Percentiles rank a stretch among this genome's conserved stretches.
Conservation (phyloP, 2,888 invertebrate species). For the Steinernema carpocapsae region DNA sequence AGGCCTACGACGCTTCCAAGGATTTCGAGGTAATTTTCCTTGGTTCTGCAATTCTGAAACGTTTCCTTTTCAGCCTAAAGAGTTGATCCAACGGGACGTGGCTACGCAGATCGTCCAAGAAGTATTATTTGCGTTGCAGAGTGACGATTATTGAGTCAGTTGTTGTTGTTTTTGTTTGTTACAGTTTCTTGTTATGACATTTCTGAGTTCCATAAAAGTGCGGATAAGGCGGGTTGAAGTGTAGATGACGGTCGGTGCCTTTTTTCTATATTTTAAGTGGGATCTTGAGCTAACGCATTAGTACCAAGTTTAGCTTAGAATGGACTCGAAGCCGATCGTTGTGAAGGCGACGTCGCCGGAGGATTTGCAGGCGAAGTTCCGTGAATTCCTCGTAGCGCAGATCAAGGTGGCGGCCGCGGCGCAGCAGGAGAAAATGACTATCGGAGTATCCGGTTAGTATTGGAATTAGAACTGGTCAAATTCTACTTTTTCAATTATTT, state of each 20-base stretch:
- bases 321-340: not conserved
- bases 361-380: slow-evolving; percentile 26
- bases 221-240: no score
- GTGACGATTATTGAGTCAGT: slow-evolving; percentile 37
- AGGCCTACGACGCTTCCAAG: slow-evolving; percentile 84
- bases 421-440: slow-evolving; percentile 2
- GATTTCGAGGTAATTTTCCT: slow-evolving; percentile 76
- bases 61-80: slow-evolving; percentile 42
- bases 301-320: not conserved
- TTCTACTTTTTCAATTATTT: no score
- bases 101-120: slow-evolving; percentile 51
- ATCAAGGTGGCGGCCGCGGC: not conserved
- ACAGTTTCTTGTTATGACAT: not conserved
- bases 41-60: not conserved
- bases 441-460: slow-evolving; percentile 20
- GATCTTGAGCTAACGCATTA: no score
- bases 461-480: no score
- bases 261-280: no score
- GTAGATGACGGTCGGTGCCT: no score
- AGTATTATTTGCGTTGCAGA: slow-evolving; percentile 42
- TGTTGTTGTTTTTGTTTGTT: slow-evolving; percentile 2
- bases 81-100: slow-evolving; percentile 48
- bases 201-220: no score
- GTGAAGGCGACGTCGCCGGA: slow-evolving; percentile 11
- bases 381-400: slow-evolving; percentile 26